Evolutionary conservation across 2,888 invertebrate species (phyloP), one percentile per base, ranked within the genome.

Genomic region (Tuta absoluta): DNA sequence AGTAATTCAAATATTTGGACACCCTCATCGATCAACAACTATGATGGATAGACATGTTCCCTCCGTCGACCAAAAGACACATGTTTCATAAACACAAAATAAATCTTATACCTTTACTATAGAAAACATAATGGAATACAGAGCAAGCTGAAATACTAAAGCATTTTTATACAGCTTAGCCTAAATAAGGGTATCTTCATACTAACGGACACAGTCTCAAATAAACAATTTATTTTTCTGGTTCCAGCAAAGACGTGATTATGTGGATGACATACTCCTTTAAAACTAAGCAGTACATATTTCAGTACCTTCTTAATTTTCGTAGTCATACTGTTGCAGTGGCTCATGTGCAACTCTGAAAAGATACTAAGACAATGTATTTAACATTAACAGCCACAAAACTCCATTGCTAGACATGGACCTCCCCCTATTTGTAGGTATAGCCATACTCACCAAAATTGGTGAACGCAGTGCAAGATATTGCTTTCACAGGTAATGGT

Each of bases 1-100:
- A 84, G 84, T 86, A 89, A 88, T 87, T 89, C 89, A 89, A 90
- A 89, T 89, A 90, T 90, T 89, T 89, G 84, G 83, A 83, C 84
- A 86, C 81, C 74, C 83, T 85, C 88, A 89, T 91, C 90, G 84
- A 90, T 91, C 90, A 90, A 85, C 84, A 81, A 84, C 78, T 81
- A 87, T 90, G 90, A 90, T 89, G 79, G 89, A 91, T 91, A 80
- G 81, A 79, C 76, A 79, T 77, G 79, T 81, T 81, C 75, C 75
- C 75, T 69, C 68, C 70, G 67, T 19, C 17, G 61, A 51, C 59
- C 33, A 66, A 67, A 82, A 79, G 71, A 14, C 72, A 0, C 72
- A 82, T 74, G 33, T 66, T 19, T 57, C 64, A 45, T 12, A 0
- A 2, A 0, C 0, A 1, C 63, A 66, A 68, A 65, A 53, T 57